Base-by-base conservation (phyloP, 1,140 invertebrate genomes). In the Stegodyphus dumicola region DNA sequence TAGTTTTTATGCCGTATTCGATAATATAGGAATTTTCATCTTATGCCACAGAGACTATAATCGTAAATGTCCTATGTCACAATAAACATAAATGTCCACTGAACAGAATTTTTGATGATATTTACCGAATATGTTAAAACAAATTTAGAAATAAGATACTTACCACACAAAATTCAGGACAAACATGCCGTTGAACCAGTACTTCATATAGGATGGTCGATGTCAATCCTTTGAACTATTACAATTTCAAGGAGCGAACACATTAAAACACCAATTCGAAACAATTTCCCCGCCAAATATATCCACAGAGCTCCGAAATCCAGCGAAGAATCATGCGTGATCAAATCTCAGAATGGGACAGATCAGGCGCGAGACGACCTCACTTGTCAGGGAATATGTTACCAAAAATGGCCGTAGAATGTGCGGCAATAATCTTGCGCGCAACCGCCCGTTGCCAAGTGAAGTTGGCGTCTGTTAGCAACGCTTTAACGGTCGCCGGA, bases 121-220 rank as follows among this genome's bases (percentile, higher is more conserved):
- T 33, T 33, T 33, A 33, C 33, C 3, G 33, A 33, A 33, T 33
- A 33, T 60, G 15, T 10, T n/a, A n/a, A 60, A 60, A 60, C 15
- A 60, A 60, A 60, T 60, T 60, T 10, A 10, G 56, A 9, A 60
- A 53, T 33, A 73, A 15, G 17, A 13, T 17, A 86, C 87, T 87
- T 73, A 87, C 83, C 83, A 87, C 65, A 87, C 83, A 64, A 87
- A 78, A 69, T 87, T 87, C 77, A 87, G 73, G 71, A 87, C 87
- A 87, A 87, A 87, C 87, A 87, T 87, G 67, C 87, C 74, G 87
- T 77, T 86, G 51, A 77, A 86, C 70, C 77, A 87, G 56, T 80
- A 81, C 78, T 88, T 87, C 87, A 89, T 90, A 53, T 75, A 83
- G 74, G 60, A 83, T 64, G 60, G 48, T 64, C 15, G 18, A 81